Base-by-base conservation (phyloP, 2,113 vertebrate species). In the Poicephalus gulielmi region DNA sequence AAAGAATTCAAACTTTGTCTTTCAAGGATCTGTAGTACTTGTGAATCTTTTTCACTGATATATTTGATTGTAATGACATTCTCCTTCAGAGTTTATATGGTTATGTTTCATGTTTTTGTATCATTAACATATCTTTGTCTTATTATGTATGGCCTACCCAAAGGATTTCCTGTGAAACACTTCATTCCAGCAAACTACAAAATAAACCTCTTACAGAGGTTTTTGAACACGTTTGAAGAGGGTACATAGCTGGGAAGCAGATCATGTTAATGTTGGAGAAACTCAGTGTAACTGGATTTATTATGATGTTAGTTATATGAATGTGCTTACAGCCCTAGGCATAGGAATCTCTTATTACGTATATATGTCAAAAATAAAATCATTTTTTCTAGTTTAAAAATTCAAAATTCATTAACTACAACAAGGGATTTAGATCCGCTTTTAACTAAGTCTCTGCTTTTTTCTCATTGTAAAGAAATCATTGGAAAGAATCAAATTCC, bases 81-180 rank as follows among this genome's bases (percentile, higher is more conserved):
- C 73, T 86, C 57, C 35, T 44, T 90, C 73, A 86, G 76, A 83
- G 22, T 90, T 94, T 88, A 82, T 89, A 73, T 20, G 33, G 59
- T 39, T 90, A 57, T 68, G 64, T 84, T 96, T 94, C 68, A 71
- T 78, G 68, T 86, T 88, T 80, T 88, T 49, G 37, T 39, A 76
- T 94, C 82, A 92, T 90, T 95, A 94, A 86, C 67, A 53, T 78
- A 88, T 71, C 43, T 93, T 50, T 95, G 79, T 18, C 31, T 93
- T 63, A 63, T 68, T 90, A 85, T 41, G 50, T 70, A 64, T 44
- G 60, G 43, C 47, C 69, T 68, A 73, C 17, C 22, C 53, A 80
- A 94, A 94, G 67, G 78, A 91, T 88, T 85, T 83, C 11, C 73
- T 81, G 9, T 78, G 46, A 88, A 93, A 64, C 13, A 63, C 20